Evolutionary conservation across 30 jellyfish, hydroid and myxozoan genomes (phyloP).

Genomic region (Aurelia coerulea): DNA sequence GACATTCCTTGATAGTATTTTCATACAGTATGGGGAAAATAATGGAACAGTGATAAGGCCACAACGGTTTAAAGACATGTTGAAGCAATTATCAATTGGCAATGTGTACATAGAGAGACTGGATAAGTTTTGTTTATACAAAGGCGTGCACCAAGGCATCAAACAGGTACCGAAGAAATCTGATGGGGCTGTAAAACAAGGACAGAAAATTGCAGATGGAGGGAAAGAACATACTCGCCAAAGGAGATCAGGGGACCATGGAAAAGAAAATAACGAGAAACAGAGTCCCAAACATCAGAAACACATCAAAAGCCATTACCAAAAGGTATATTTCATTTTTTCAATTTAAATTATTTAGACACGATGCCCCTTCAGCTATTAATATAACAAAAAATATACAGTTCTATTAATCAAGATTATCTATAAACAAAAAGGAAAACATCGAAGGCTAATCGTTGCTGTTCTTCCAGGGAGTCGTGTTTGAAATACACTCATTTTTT

Average conservation of each 20-base stretch:
- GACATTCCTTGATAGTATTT: constrained; percentile 38
- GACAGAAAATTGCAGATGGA: neutral
- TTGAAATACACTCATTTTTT: too few species aligned
- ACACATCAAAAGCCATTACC: constrained; percentile 25
- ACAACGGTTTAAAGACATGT: constrained; percentile 14
- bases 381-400: too few species aligned
- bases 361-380: too few species aligned
- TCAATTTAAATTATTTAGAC: neutral
- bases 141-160: constrained; percentile 57
- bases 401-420: too few species aligned
- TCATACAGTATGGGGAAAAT: constrained; percentile 53
- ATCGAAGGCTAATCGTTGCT: too few species aligned
- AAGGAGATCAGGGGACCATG: constrained; percentile 60
- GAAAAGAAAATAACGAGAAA: neutral
- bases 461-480: too few species aligned
- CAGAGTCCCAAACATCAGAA: constrained; percentile 19
- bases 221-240: neutral
- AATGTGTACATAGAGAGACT: constrained; percentile 55
- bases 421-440: too few species aligned
- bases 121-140: constrained; percentile 56
- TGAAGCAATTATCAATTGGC: constrained; percentile 66
- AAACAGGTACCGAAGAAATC: constrained; percentile 2
- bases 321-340: constrained; percentile 7
- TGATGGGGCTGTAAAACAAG: constrained; percentile 21
- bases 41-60: constrained; percentile 32